Evolutionary conservation across 2,113 vertebrate genomes (phyloP), one percentile per base, ranked within the genome.

Genomic region (Aythya baeri): DNA sequence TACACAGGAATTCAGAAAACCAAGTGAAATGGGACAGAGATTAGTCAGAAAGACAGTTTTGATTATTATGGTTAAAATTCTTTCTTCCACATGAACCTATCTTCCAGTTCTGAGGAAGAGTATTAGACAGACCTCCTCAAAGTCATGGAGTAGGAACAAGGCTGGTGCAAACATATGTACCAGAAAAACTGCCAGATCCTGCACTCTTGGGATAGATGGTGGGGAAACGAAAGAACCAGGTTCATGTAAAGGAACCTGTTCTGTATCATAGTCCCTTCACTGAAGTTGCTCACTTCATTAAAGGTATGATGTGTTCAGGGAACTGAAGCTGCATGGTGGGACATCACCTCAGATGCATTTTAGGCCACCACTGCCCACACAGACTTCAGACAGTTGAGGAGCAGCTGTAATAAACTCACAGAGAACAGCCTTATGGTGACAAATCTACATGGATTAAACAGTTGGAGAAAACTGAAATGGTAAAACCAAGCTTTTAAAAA

Each of bases 11-110:
- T 62, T 79, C 58, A 92, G 22, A 73, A 91, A 85, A 71, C 9
- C 16, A 88, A 79, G 21, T 17, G 5, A 23, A 83, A 86, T 36
- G 23, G 27, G 77, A 70, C 31, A 43, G 8, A 66, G 17, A 66
- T 65, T 91, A 67, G 16, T 68, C 62, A 94, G 81, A 75, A 88
- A 59, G 50, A 57, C 15, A 52, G 63, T 38, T 76, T 80, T 79
- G 8, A 70, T 70, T 74, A 71, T 71, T 81, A 36, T 9, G 11
- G 67, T 36, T 36, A 61, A 80, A 90, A 83, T 58, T 83, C 55
- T 88, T 18, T 59, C 41, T 77, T 88, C 20, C 62, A 66, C n/a
- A 89, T 22, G 44, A 91, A 15, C 70, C 22, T 13, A 4, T 62
- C n/a, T 87, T 89, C 29, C 41, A 89, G 7, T 7, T 67, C 23